Evolutionary conservation across 2,888 invertebrate genomes (phyloP).

Genomic region (Brenthis daphne): DNA sequence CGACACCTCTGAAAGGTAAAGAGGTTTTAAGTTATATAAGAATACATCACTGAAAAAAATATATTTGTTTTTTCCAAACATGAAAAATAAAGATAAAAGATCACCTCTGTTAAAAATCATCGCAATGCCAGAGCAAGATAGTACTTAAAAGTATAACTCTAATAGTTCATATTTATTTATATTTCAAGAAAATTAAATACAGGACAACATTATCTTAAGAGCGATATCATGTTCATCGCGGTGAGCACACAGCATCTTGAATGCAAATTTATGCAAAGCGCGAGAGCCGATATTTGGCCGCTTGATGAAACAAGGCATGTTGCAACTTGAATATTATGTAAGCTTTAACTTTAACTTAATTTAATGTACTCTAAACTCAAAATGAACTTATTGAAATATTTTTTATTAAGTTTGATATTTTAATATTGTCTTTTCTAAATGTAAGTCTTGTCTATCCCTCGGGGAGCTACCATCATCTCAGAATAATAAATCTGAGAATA

Average conservation of each 20-base stretch:
- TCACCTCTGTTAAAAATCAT: too few species aligned
- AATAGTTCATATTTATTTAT: neutral
- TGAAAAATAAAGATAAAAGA: too few species aligned
- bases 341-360: neutral
- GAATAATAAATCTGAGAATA: too few species aligned
- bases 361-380: neutral
- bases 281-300: slow-evolving; percentile 72
- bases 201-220: slow-evolving; percentile 36
- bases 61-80: neutral
- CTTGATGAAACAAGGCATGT: slow-evolving; percentile 53
- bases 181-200: slow-evolving; percentile 8
- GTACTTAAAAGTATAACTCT: neutral
- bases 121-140: too few species aligned
- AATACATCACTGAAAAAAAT: slow-evolving; percentile 18
- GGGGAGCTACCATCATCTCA: too few species aligned
- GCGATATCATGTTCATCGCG: slow-evolving; percentile 47
- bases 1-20: slow-evolving; percentile 35
- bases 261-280: slow-evolving; percentile 80
- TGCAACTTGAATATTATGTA: slow-evolving; percentile 23
- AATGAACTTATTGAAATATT: too few species aligned
- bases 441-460: too few species aligned
- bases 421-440: too few species aligned
- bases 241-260: slow-evolving; percentile 53
- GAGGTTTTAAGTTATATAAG: slow-evolving; percentile 34
- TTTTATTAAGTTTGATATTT: too few species aligned